Evolutionary conservation across 2,113 vertebrate species (phyloP), one percentile per base, ranked within the genome.

Genomic region (Triplophysa tibetana): DNA sequence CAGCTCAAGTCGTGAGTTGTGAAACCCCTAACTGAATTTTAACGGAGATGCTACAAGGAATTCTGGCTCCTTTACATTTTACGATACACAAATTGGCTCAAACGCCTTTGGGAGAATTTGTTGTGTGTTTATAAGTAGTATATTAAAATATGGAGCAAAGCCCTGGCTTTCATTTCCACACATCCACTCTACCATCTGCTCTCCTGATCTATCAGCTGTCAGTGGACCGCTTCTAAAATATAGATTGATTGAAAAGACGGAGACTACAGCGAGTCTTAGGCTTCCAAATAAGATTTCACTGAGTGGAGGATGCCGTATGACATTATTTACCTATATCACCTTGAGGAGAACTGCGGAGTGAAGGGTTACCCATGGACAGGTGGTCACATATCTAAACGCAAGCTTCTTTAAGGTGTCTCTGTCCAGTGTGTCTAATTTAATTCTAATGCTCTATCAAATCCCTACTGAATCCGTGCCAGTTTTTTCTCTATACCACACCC

Each of bases 141-240:
- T 73, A 43, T 73, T 73, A 73, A 73, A 73, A 43, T 33, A 43
- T 73, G 70, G 70, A 73, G 54, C 54, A 60, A 3, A 73, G 54
- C 54, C 70, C 52, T 60, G 70, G 70, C 54, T 73, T 13, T 73
- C 70, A 73, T 73, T 73, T 33, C 70, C 29, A 41, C 29, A 73
- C 54, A 73, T 73, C 12, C 33, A 60, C 70, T 73, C 54, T 41
- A 60, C 70, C 70, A 73, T 73, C 70, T 73, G 70, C 70, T 60
- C 26, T 58, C 33, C 70, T 41, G 70, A 73, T 73, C 56, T 60
- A 52, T 73, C 29, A 60, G 26, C 50, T 72, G 69, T 56, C 54
- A 41, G 54, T 73, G n/a, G 54, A 60, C 54, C 33, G 0, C 6
- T 60, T 73, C 50, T 73, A n/a, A 73, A 41, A 73, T 60, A 43